Base-by-base conservation (phyloP, 2,113 vertebrate genomes). In the Bostrychus sinensis region DNA sequence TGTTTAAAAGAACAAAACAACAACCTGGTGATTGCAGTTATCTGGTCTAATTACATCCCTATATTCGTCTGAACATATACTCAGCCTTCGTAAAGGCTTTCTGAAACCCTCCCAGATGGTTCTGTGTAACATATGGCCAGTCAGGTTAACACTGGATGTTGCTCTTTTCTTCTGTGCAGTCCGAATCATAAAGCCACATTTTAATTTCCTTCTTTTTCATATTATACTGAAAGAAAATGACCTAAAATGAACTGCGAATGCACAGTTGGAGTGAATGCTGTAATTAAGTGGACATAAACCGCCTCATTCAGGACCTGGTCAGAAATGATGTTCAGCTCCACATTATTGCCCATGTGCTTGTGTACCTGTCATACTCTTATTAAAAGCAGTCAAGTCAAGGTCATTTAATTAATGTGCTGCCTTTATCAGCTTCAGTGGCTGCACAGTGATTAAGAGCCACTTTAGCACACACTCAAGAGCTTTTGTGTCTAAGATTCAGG, bases 401-500 rank as follows among this genome's bases (percentile, higher is more conserved):
- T 88, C 76, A 76, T 83, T 88, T 80, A 86, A 87, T 90, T 90
- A 88, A 78, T 75, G 61, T 65, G 72, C 64, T 84, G 42, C 78
- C 72, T 85, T 88, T 86, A 85, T 84, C 67, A 74, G 77, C 76
- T 77, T 70, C 70, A 81, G 66, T 67, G 41, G 63, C 69, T 74
- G 56, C 75, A 77, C 57, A 51, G 68, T 72, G 74, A 86, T 58
- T 76, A 80, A 86, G 59, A 69, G 62, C 83, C 80, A 75, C 83
- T 85, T 84, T 80, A 50, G 62, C 72, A 80, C 68, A 76, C 82
- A 74, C 65, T 70, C 72, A 78, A 78, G 67, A 73, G 58, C 77
- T 73, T 77, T 76, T 65, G 38, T 61, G 42, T 10, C 62, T 45
- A 73, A 71, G 68, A 66, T 54, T 66, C 58, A 83, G 72, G 16